Percentiles rank a stretch among this genome's conserved stretches.
These are phyloP conservation scores for Drosophila auraria DNA, from an alignment of 1,140 invertebrate genomes.

Conservation along the genomic window DNA sequence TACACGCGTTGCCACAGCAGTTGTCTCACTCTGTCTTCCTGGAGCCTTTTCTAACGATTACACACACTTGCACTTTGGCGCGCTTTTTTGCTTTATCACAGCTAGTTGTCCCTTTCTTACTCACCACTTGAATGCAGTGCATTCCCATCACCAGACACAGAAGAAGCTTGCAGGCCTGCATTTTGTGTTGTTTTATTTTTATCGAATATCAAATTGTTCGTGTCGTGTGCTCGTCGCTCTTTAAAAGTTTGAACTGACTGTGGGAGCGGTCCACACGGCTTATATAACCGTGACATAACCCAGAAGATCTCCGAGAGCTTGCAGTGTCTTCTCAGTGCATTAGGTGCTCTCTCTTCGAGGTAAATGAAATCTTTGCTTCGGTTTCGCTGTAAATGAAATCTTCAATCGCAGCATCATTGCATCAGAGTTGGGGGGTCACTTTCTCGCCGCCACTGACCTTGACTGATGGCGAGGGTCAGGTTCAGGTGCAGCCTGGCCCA, in stretches of 20 bases:
- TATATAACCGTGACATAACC: slow-evolving; percentile 54
- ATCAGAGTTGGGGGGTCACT: slow-evolving; percentile 20
- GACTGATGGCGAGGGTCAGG: slow-evolving; percentile 8
- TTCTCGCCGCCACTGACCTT: slow-evolving; percentile 16
- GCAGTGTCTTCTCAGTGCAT: slow-evolving; percentile 25
- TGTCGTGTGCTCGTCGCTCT: slow-evolving; percentile 58
- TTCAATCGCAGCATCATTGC: neutral
- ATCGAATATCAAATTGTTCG: slow-evolving; percentile 51
- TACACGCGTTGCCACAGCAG: neutral
- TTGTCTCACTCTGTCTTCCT: neutral
- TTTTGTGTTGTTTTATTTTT: slow-evolving; percentile 23
- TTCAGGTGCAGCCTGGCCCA: slow-evolving; percentile 10
- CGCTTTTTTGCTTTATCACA: neutral
- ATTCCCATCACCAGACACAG: slow-evolving; percentile 52
- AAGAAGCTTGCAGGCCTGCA: slow-evolving; percentile 55
- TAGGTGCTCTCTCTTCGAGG: slow-evolving; percentile 33
- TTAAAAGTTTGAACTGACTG: slow-evolving; percentile 73
- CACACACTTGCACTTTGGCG: neutral
- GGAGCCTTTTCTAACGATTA: too few relatives aligned
- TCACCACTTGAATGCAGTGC: slow-evolving; percentile 42
- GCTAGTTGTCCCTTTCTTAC: neutral
- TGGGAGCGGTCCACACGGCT: slow-evolving; percentile 61
- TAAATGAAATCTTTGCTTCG: slow-evolving; percentile 25
- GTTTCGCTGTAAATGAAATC: slow-evolving; percentile 53
- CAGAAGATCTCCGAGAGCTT: slow-evolving; percentile 27